These are phyloP conservation scores for Bungarus multicinctus DNA, from an alignment of 2,113 vertebrate genomes.

Conservation along the genomic window DNA sequence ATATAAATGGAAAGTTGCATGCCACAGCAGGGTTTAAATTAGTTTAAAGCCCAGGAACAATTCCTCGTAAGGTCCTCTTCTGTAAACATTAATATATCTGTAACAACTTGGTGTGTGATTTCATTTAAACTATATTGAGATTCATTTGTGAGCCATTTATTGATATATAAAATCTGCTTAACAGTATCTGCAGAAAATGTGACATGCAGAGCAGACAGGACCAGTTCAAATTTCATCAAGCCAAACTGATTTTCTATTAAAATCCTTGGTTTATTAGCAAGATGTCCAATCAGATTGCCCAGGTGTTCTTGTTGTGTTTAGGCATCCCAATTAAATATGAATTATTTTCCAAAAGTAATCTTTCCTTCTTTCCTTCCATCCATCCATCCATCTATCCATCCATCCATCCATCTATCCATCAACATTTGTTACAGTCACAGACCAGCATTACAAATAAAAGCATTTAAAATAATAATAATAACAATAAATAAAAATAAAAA, in stretches of 20 bases:
- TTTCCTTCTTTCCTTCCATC: not conserved
- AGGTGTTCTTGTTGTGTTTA: constrained; percentile 2
- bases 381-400: no score
- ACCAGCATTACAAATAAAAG: not conserved
- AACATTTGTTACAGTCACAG: not conserved
- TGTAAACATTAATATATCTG: not conserved
- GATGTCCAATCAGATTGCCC: not conserved
- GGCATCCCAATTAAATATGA: constrained; percentile 10
- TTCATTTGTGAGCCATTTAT: not conserved
- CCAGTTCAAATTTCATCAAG: not conserved
- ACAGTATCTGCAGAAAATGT: not conserved
- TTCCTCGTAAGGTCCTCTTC: not conserved
- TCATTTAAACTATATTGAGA: not conserved
- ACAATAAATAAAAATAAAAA: not conserved
- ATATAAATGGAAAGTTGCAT: not conserved
- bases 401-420: not conserved
- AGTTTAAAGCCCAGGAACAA: not conserved
- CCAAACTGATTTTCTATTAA: not conserved
- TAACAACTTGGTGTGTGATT: not conserved
- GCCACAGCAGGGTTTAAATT: not conserved
- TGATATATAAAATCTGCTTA: not conserved
- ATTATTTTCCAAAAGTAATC: not conserved
- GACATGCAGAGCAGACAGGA: not conserved
- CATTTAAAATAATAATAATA: no score
- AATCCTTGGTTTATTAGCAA: not conserved